Percentiles rank a stretch among this genome's conserved stretches.
Evolutionary conservation across 2,797 vertebrate genomes (phyloP).

Genomic region (Kryptopterus vitreolus): DNA sequence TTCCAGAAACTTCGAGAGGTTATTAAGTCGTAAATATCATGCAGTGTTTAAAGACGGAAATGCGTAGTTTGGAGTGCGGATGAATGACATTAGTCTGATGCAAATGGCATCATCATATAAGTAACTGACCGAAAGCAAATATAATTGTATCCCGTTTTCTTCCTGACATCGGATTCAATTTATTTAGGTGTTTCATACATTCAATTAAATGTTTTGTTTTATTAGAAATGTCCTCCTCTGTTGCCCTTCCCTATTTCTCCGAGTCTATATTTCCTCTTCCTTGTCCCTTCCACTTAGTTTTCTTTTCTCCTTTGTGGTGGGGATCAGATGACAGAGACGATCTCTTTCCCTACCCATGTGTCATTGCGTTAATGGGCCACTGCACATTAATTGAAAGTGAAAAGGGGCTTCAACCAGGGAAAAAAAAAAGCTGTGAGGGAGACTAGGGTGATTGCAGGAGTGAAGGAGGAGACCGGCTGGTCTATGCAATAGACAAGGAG

Average conservation of each 20-base stretch:
- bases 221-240: neutral
- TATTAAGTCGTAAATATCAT: constrained; percentile 25
- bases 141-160: neutral
- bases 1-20: constrained; percentile 39
- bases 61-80: neutral
- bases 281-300: constrained; percentile 5
- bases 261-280: constrained; percentile 12
- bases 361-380: constrained; percentile 82
- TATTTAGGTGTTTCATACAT: constrained; percentile 91
- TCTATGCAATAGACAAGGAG: constrained; percentile 27
- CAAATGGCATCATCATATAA: neutral
- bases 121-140: neutral
- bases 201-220: constrained; percentile 86
- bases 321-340: constrained; percentile 84
- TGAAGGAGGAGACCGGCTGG: constrained; percentile 5
- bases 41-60: neutral
- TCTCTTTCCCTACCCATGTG: constrained; percentile 77
- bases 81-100: neutral
- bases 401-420: constrained; percentile 54
- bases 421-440: constrained; percentile 4
- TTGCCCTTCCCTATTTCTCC: neutral
- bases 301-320: constrained; percentile 70
- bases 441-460: constrained; percentile 28
- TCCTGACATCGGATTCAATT: constrained; percentile 38
- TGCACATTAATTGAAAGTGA: constrained; percentile 72